Conservation (phyloP, 2,797 vertebrate species). For the Amphiprion clarkii region DNA sequence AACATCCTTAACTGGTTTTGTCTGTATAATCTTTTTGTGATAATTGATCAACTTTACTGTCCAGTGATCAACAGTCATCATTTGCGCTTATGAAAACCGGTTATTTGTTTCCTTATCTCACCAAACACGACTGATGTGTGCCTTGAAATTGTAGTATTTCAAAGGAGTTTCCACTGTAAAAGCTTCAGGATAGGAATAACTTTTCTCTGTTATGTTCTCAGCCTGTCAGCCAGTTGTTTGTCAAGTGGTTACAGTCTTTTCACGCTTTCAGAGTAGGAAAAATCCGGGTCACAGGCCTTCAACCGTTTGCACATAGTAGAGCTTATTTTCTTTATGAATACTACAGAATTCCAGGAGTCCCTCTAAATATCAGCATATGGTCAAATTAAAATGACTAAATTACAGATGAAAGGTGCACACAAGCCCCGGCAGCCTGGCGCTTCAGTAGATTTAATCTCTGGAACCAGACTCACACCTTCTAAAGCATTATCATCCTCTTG, state of each 20-base stretch:
- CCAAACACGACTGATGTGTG: too few relatives aligned
- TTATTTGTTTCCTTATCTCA: too few relatives aligned
- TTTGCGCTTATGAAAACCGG: too few relatives aligned
- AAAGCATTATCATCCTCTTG: constrained; percentile 23
- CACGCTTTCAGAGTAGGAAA: not conserved
- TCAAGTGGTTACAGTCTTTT: not conserved
- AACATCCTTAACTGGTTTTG: too few relatives aligned
- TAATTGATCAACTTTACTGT: too few relatives aligned
- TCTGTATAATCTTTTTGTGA: too few relatives aligned
- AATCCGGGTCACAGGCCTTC: not conserved
- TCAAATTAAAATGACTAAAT: constrained; percentile 21
- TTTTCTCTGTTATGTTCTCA: too few relatives aligned
- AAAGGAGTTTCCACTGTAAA: too few relatives aligned
- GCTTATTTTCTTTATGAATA: not conserved
- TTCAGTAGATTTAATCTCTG: constrained; percentile 45
- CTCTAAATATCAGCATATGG: constrained; percentile 11
- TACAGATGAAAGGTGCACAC: not conserved
- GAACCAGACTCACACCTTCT: constrained; percentile 29
- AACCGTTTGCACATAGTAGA: constrained; percentile 1
- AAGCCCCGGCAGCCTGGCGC: constrained; percentile 21
- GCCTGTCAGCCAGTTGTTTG: not conserved
- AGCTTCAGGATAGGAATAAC: too few relatives aligned
- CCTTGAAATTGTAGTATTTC: too few relatives aligned
- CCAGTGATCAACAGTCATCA: too few relatives aligned
- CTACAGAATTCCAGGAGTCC: not conserved